Evolutionary conservation across 2,888 invertebrate species (phyloP), one percentile per base, ranked within the genome.

Genomic region (Sabellastarte sp.): DNA sequence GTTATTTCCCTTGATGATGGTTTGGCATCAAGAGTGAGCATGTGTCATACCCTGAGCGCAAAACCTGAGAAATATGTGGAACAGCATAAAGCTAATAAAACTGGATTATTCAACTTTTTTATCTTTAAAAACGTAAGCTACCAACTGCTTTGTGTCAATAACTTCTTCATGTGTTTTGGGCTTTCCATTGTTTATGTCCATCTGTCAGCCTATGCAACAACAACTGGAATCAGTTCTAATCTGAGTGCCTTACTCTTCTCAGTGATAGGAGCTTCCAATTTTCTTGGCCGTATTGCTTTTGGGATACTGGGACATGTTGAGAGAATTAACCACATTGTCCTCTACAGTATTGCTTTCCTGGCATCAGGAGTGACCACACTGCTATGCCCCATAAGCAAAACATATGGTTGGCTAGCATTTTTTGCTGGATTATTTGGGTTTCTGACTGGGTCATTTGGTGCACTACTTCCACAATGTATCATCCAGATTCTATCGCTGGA

Each of bases 161-260:
- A 72, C 60, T 67, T 76, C 31, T 58, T 76, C 28, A 67, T 72
- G 52, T 69, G 69, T 29, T 74, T 74, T 57, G 76, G 75, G 1
- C 67, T 74, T 24, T 74, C 74, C 5, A 68, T 76, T 1, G 60
- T 74, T 5, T 74, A 74, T 60, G 65, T 75, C 10, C 77, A 77
- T 62, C 61, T 77, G 31, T 61, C 74, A 4, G 72, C 73, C 1
- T 72, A 67, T 56, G 73, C 73, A 1, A 68, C 69, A 52, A 57
- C 41, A 5, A 20, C 41, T 20, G 75, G 73, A 4, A 63, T 72
- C 2, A 65, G 63, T 28, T 56, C 63, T 0, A 69, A 74, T 32
- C 60, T 61, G 10, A 71, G 73, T 24, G 73, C 75, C 4, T 32
- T 72, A 29, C 58, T 76, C 1, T 65, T 75, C 24, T 75, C 75